Conservation (phyloP, 2,797 vertebrate genomes). For the Monodelphis domestica region DNA sequence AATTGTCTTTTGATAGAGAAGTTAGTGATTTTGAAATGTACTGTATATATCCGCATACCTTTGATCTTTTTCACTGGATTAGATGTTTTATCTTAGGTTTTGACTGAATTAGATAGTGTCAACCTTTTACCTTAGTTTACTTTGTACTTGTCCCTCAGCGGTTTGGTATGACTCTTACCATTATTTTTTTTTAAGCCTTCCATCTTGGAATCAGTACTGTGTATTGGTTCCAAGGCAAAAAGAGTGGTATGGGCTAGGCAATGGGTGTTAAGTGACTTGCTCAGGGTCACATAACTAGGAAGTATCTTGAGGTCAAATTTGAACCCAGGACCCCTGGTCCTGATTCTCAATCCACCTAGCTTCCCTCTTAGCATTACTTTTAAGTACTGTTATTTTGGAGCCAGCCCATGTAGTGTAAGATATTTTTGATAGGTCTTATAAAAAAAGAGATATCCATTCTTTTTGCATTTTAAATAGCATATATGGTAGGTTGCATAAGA, state of each 20-base stretch:
- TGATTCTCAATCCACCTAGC: no score
- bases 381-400: neutral
- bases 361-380: neutral
- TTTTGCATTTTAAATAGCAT: neutral
- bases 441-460: neutral
- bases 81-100: neutral
- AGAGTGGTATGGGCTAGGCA: no score
- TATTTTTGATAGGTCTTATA: neutral
- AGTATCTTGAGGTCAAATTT: no score
- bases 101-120: neutral
- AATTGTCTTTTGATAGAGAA: neutral
- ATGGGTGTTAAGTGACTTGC: no score
- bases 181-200: no score
- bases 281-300: no score
- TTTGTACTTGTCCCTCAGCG: neutral
- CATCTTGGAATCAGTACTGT: no score
- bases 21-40: neutral
- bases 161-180: neutral
- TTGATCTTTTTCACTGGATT: neutral
- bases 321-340: no score
- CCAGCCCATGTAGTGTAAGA: neutral
- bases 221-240: no score
- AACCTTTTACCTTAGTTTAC: neutral
- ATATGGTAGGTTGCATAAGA: neutral
- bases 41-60: neutral